These are phyloP conservation scores for Megaptera novaeangliae DNA, from an alignment of 2,113 vertebrate genomes.

Conservation along the genomic window DNA sequence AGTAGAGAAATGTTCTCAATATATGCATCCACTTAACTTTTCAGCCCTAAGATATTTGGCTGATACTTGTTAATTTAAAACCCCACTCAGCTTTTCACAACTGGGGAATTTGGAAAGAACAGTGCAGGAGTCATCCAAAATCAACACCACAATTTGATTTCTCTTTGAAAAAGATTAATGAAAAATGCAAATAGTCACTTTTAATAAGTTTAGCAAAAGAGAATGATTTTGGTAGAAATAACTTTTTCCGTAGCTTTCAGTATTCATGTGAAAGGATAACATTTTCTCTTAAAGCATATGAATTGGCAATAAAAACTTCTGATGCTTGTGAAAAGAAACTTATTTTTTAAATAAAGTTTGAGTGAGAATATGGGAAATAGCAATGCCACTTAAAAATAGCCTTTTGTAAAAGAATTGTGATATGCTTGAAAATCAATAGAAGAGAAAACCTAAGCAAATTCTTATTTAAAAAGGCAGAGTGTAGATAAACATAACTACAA, in stretches of 20 bases:
- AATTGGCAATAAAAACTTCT: not conserved
- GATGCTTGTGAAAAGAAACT: not conserved
- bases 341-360: not conserved
- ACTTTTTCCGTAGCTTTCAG: not conserved
- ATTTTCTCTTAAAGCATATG: constrained; percentile 17
- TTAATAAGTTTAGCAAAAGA: constrained; percentile 30
- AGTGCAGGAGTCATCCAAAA: constrained; percentile 21
- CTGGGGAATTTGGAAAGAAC: constrained; percentile 58
- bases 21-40: not conserved
- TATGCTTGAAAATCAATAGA: not conserved
- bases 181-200: constrained; percentile 38
- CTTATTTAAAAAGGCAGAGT: not conserved
- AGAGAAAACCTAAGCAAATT: not conserved
- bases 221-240: constrained; percentile 34
- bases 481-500: not conserved
- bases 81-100: constrained; percentile 54
- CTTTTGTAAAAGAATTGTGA: not conserved
- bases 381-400: not conserved
- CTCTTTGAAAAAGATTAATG: constrained; percentile 50
- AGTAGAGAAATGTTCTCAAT: not conserved
- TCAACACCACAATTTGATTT: constrained; percentile 38
- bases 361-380: not conserved
- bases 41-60: constrained; percentile 38
- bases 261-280: not conserved
- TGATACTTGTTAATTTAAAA: constrained; percentile 54